A percentile compares a stretch with the other conserved stretches of the same genome.
Conservation (phyloP, 2,113 vertebrate genomes). For the Ophthalmotilapia sp. region DNA sequence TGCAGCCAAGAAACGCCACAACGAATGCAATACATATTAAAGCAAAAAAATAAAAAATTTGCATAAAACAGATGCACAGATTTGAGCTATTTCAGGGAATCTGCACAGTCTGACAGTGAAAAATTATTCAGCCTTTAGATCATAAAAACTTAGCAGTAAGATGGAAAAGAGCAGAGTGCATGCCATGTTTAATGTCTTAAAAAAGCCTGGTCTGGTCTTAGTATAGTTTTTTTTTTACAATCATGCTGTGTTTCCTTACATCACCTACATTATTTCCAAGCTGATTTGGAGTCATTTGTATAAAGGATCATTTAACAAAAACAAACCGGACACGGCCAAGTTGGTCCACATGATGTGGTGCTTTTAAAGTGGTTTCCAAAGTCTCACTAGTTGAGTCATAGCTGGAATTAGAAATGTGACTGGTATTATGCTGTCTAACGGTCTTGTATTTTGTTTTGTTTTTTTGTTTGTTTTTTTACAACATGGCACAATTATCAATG, state of each 20-base stretch:
- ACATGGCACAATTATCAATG: background rate
- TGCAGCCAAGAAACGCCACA: background rate
- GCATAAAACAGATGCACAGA: background rate
- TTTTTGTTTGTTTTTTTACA: background rate
- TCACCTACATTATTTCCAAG: background rate
- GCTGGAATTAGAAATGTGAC: background rate
- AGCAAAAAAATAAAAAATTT: fast-evolving
- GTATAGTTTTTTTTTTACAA: background rate
- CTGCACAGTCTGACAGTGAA: background rate
- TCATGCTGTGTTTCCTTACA: background rate
- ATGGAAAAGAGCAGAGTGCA: background rate
- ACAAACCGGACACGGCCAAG: background rate
- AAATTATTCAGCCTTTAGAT: background rate
- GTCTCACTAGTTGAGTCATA: background rate
- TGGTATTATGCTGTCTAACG: background rate
- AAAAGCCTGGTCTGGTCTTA: background rate
- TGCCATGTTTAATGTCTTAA: background rate
- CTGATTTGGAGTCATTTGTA: background rate
- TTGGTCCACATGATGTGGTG: background rate
- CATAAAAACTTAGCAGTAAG: background rate
- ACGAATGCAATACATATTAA: background rate
- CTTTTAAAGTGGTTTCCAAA: background rate
- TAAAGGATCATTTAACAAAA: background rate
- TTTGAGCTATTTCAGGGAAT: background rate
- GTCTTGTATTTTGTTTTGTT: background rate